Evolutionary conservation across 2,797 vertebrate genomes (phyloP).

Genomic region (Okamejei kenojei): DNA sequence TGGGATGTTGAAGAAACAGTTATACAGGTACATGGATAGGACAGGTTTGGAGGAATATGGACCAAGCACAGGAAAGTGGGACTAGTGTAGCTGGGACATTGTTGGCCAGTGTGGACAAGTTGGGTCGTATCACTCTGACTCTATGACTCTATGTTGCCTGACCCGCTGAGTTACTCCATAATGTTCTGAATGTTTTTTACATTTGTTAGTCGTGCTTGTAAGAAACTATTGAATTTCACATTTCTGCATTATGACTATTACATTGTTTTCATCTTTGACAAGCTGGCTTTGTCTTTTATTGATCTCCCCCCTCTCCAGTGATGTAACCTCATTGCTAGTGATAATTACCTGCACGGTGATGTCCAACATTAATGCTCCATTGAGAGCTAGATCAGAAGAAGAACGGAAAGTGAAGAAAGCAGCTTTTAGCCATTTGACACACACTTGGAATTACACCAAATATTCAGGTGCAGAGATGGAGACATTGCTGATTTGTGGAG

Average conservation of each 20-base stretch:
- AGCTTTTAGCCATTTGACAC: not conserved
- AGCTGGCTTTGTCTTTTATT: no score
- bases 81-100: no score
- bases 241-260: not conserved
- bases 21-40: no score
- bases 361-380: not conserved
- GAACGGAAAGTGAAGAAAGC: not conserved
- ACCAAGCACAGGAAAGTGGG: no score
- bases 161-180: no score
- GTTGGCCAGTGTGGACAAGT: no score
- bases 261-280: not conserved
- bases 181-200: not conserved
- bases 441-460: not conserved
- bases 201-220: not conserved
- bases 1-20: no score
- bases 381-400: not conserved
- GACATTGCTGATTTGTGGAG: not conserved
- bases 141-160: no score
- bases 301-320: not conserved
- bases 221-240: not conserved
- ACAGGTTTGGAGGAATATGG: no score
- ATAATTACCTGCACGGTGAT: not conserved
- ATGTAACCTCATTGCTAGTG: not conserved
- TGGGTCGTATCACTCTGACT: no score
- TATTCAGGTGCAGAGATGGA: not conserved